Conservation (phyloP, 2,888 invertebrate genomes). For the Drosophila dives region DNA sequence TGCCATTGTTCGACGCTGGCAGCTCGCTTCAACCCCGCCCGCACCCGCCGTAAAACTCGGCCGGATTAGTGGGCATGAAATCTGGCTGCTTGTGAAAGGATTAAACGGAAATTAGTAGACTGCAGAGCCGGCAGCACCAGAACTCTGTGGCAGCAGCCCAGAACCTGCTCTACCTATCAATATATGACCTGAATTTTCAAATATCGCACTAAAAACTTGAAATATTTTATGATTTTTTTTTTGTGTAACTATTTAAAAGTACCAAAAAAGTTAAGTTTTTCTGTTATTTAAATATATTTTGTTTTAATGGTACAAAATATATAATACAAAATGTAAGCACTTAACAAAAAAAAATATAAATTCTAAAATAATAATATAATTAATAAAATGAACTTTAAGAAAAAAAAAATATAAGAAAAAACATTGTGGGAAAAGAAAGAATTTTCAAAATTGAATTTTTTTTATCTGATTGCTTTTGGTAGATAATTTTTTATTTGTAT, state of each 20-base stretch:
- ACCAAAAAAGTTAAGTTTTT: background rate
- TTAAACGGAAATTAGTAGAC: conserved; percentile 67
- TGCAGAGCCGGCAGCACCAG: background rate
- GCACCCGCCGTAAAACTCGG: conserved; percentile 73
- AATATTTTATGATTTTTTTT: background rate
- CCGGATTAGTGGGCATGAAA: conserved; percentile 77
- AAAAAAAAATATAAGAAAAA: no score
- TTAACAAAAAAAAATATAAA: no score
- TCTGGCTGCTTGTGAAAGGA: conserved; percentile 66
- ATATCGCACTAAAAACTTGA: no score
- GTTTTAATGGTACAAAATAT: background rate
- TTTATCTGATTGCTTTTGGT: no score
- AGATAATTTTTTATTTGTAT: no score
- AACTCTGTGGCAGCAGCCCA: conserved; percentile 6
- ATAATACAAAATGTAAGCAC: background rate
- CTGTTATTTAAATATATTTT: no score
- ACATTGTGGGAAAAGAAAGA: no score
- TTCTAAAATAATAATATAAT: no score
- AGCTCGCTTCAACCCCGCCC: conserved; percentile 42
- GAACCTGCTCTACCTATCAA: background rate
- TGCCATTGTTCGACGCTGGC: conserved; percentile 65
- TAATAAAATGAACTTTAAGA: no score
- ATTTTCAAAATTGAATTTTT: no score
- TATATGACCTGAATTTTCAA: no score
- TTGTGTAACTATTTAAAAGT: background rate